A percentile compares a stretch with the other conserved stretches of the same genome.
Evolutionary conservation across 2,888 invertebrate species (phyloP).

Genomic region (Disparrhopalites patrizii): DNA sequence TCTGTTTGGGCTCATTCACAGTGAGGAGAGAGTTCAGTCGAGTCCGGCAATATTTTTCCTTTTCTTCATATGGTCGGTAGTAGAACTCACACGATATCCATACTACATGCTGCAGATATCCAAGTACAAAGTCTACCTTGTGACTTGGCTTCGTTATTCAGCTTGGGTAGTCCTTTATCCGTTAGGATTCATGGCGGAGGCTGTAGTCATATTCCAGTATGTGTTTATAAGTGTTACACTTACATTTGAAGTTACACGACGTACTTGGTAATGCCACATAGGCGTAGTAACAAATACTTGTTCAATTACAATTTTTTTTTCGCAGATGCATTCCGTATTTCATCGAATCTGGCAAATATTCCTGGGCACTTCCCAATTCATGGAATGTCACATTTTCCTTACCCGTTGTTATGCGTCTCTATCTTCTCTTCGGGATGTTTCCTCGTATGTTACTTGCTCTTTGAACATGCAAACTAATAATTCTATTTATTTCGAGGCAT

Average conservation of each 20-base stretch:
- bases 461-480: not conserved
- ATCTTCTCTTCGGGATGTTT: constrained; percentile 69
- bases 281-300: not conserved
- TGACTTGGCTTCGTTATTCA: constrained; percentile 88
- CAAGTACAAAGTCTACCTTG: constrained; percentile 65
- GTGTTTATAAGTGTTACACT: constrained; percentile 7
- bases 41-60: constrained; percentile 84
- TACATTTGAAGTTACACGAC: not conserved
- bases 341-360: constrained; percentile 74
- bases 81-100: constrained; percentile 83
- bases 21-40: constrained; percentile 78
- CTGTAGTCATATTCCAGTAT: constrained; percentile 65
- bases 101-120: constrained; percentile 81
- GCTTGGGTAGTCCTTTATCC: constrained; percentile 94
- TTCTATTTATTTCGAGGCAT: no score
- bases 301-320: not conserved
- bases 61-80: constrained; percentile 74
- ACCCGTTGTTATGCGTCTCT: constrained; percentile 71
- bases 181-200: constrained; percentile 81
- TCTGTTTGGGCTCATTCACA: constrained; percentile 75
- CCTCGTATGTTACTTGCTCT: constrained; percentile 57
- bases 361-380: constrained; percentile 72
- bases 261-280: not conserved
- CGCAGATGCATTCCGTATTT: constrained; percentile 80
- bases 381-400: constrained; percentile 85